Evolutionary conservation across 2,113 vertebrate genomes (phyloP).

Genomic region (Empidonax traillii): DNA sequence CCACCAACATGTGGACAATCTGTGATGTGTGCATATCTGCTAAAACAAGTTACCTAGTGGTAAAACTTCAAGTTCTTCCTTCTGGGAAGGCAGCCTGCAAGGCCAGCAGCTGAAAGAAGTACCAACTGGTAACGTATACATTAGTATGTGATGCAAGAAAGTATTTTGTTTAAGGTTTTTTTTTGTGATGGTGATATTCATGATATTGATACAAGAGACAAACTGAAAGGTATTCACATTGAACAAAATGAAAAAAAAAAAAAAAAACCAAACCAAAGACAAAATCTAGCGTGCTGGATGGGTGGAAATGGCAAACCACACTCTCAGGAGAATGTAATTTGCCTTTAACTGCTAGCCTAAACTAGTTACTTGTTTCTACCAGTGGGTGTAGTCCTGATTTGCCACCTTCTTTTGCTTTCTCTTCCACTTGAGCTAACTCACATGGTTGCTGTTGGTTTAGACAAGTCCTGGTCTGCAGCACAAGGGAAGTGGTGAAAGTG

Average conservation of each 20-base stretch:
- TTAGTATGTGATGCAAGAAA: background rate
- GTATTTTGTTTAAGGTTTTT: background rate
- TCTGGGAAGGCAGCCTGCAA: conserved; percentile 51
- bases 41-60: conserved; percentile 42
- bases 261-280: background rate
- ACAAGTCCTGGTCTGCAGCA: background rate
- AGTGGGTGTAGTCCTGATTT: background rate
- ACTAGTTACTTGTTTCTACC: background rate
- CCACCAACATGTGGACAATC: background rate
- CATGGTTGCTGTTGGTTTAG: background rate
- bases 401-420: background rate
- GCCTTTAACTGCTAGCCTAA: background rate
- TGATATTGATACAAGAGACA: background rate
- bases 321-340: background rate
- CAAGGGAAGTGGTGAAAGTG: background rate
- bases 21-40: conserved; percentile 18
- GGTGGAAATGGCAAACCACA: background rate
- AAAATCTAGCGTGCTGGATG: background rate
- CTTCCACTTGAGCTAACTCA: background rate
- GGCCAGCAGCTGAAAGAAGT: conserved; percentile 42
- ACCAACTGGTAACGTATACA: conserved; percentile 14
- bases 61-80: conserved; percentile 49
- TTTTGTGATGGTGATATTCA: background rate
- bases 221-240: background rate
- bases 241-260: background rate